These are phyloP conservation scores for Whitmania pigra DNA, from an alignment of 1,140 invertebrate genomes.

Conservation along the genomic window DNA sequence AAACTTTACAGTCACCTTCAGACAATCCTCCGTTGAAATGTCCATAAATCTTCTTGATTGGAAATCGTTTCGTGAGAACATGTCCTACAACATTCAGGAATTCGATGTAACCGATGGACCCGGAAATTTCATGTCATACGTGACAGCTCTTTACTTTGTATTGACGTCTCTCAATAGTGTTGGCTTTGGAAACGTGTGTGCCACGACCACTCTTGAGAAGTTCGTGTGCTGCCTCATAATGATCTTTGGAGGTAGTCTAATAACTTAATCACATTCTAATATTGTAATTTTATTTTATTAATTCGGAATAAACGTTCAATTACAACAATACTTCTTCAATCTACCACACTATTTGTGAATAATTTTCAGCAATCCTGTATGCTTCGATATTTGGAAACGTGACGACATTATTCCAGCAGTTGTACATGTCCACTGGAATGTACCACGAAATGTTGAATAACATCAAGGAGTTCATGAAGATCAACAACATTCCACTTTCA, in stretches of 20 bases:
- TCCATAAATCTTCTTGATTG: neutral
- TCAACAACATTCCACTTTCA: constrained; percentile 97
- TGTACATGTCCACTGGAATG: constrained; percentile 83
- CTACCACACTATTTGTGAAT: neutral
- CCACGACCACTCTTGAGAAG: constrained; percentile 97
- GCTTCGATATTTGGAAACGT: constrained; percentile 98
- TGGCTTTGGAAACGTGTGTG: constrained; percentile 96
- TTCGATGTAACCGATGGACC: constrained; percentile 40
- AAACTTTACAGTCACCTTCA: constrained; percentile 29
- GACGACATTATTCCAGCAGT: constrained; percentile 99
- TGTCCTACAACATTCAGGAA: neutral
- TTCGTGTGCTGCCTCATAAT: constrained; percentile 97
- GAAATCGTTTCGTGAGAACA: neutral
- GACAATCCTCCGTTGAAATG: neutral
- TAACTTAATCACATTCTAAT: neutral
- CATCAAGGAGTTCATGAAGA: constrained; percentile 97
- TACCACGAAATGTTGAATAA: constrained; percentile 99
- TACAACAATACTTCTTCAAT: neutral
- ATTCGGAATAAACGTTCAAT: neutral
- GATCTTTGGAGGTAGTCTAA: constrained; percentile 84
- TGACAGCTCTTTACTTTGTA: constrained; percentile 94
- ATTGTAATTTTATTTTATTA: constrained; percentile 1
- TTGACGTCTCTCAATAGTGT: constrained; percentile 99
- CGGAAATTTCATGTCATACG: constrained; percentile 51
- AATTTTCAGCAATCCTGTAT: constrained; percentile 73